Percentiles rank a stretch among this genome's conserved stretches.
These are phyloP conservation scores for Cyprinodon tularosa DNA, from an alignment of 2,113 vertebrate species.

Conservation along the genomic window DNA sequence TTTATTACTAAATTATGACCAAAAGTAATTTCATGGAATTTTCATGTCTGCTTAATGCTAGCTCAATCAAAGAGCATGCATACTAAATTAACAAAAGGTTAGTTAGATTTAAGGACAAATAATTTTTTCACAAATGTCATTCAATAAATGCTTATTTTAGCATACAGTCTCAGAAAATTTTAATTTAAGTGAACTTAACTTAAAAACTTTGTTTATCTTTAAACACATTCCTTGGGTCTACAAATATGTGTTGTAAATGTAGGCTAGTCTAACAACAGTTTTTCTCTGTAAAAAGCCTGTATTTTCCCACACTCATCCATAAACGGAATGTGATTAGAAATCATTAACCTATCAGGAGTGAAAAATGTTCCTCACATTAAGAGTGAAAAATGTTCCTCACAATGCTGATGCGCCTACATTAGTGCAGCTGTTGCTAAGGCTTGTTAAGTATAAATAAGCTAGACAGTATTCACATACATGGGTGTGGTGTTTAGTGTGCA, in stretches of 20 bases:
- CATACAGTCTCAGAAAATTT: no score
- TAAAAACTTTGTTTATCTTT: slow-evolving; percentile 6
- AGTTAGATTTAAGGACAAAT: background rate
- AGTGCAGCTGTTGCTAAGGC: slow-evolving; percentile 50
- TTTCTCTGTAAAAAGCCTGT: slow-evolving; percentile 25
- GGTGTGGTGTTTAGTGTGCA: slow-evolving; percentile 45
- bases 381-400: slow-evolving; percentile 4
- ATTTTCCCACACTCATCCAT: slow-evolving; percentile 44
- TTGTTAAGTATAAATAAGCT: slow-evolving; percentile 17
- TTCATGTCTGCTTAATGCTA: no score
- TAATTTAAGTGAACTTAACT: background rate
- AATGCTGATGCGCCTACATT: slow-evolving; percentile 52
- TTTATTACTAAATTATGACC: no score
- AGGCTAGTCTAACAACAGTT: slow-evolving; percentile 56
- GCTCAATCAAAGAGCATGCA: no score
- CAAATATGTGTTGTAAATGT: slow-evolving; percentile 11
- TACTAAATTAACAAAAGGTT: no score
- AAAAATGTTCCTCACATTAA: slow-evolving; percentile 22
- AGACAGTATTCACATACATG: slow-evolving; percentile 33
- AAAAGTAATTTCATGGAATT: no score
- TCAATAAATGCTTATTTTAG: no score
- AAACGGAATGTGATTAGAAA: slow-evolving; percentile 23
- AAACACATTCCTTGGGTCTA: slow-evolving; percentile 21
- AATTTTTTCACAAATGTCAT: no score
- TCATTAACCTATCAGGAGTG: slow-evolving; percentile 38